These are phyloP conservation scores for Hybognathus amarus DNA, from an alignment of 2,797 vertebrate genomes.

Conservation along the genomic window DNA sequence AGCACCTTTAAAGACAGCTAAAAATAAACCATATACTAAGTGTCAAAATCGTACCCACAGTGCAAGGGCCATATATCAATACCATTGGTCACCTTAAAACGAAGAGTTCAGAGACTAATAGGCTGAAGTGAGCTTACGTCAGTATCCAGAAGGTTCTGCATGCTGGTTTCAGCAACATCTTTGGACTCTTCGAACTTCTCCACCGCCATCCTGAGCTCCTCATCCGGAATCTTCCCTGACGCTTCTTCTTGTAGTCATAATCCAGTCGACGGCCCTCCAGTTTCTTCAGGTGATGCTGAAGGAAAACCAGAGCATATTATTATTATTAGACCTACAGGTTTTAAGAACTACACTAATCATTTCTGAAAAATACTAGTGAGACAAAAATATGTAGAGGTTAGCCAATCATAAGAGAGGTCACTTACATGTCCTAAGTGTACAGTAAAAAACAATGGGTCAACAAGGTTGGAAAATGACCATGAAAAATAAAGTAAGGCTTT, in stretches of 20 bases:
- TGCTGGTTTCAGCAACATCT: conserved; percentile 88
- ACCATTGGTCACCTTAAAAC: background rate
- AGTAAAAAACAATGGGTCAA: no score
- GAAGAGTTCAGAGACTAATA: background rate
- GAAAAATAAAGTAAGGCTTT: background rate
- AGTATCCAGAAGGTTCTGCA: conserved; percentile 95
- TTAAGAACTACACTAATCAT: background rate
- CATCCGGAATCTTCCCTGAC: conserved; percentile 93
- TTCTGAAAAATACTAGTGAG: background rate
- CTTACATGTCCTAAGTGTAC: no score
- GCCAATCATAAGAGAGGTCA: background rate
- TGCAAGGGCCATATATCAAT: background rate
- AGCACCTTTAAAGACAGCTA: background rate
- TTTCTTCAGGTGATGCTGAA: conserved; percentile 94
- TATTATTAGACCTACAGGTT: background rate
- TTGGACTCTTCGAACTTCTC: conserved; percentile 97
- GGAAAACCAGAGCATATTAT: background rate
- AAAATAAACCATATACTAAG: background rate
- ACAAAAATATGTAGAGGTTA: background rate
- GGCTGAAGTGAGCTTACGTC: conserved; percentile 79
- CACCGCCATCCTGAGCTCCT: conserved; percentile 88
- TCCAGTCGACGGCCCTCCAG: conserved; percentile 93
- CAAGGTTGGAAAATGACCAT: background rate
- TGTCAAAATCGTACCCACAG: background rate
- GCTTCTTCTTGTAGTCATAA: conserved; percentile 98